These are phyloP conservation scores for Ellobium chinense DNA, from an alignment of 2,888 invertebrate species.

Conservation along the genomic window DNA sequence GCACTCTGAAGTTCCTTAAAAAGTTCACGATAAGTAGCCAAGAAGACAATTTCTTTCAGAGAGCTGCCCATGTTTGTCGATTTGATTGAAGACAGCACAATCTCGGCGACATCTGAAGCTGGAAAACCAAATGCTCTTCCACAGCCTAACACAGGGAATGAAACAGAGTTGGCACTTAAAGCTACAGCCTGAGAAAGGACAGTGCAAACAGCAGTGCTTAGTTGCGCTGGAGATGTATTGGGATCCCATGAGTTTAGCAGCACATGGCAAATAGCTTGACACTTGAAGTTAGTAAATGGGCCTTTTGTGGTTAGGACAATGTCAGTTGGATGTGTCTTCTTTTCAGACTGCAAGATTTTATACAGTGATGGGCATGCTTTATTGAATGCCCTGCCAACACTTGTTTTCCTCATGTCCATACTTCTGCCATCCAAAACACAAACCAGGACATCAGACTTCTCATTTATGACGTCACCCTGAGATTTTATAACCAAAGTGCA, in stretches of 20 bases:
- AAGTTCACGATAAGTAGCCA: constrained; percentile 9
- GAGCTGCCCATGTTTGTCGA: neutral
- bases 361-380: constrained; percentile 10
- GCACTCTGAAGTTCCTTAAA: constrained; percentile 21
- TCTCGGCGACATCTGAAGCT: constrained; percentile 12
- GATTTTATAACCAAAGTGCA: constrained; percentile 22
- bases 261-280: constrained; percentile 22
- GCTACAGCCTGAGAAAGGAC: neutral
- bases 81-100: neutral
- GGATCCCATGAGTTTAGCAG: constrained; percentile 7
- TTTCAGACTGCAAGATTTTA: neutral
- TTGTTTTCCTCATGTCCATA: constrained; percentile 35
- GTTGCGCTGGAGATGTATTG: neutral
- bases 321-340: neutral
- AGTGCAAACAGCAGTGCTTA: neutral
- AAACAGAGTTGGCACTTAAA: constrained; percentile 16
- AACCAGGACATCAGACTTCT: constrained; percentile 39
- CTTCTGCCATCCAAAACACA: constrained; percentile 28
- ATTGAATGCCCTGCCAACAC: constrained; percentile 35
- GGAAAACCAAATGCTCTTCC: constrained; percentile 28
- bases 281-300: neutral
- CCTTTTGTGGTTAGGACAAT: constrained; percentile 1
- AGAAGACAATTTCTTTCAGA: constrained; percentile 10
- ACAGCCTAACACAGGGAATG: constrained; percentile 31
- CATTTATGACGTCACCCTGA: constrained; percentile 19